phyloP scores from a whole-genome alignment of 2,888 invertebrate species.

The Caenorhabditis sp. region DNA sequence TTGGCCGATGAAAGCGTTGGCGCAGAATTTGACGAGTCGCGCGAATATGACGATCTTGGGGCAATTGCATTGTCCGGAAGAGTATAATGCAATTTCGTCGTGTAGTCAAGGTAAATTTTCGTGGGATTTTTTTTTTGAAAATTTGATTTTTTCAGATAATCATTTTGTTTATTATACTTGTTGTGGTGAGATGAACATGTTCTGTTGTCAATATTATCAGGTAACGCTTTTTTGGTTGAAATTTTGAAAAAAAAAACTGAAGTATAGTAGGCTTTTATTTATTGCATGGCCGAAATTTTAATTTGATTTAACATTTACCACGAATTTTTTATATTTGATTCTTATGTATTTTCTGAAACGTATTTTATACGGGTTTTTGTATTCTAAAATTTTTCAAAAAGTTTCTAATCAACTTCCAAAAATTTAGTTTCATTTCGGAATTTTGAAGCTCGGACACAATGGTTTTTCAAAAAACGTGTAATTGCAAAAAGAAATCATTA shows the following conservation, averaged over 20 bases:
- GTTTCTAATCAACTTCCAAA: too few species aligned
- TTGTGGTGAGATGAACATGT: not conserved
- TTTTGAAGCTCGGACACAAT: too few species aligned
- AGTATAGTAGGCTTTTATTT: not conserved
- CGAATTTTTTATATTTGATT: too few species aligned
- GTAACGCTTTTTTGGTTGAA: not conserved
- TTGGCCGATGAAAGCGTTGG: not conserved
- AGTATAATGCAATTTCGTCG: not conserved
- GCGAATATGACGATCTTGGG: not conserved
- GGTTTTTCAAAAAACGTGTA: too few species aligned
- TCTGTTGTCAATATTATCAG: not conserved
- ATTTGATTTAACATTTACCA: too few species aligned
- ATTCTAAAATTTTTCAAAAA: too few species aligned
- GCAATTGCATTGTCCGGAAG: not conserved
- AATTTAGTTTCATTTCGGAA: too few species aligned
- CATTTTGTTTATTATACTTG: not conserved
- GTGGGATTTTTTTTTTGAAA: not conserved
- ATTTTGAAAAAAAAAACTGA: too few species aligned
- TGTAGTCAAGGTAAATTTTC: not conserved
- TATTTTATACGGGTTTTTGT: too few species aligned
- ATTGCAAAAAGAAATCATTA: too few species aligned
- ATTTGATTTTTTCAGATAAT: not conserved
- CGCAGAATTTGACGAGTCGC: not conserved
- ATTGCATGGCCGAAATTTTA: not conserved
- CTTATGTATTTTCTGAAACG: too few species aligned